Conservation (phyloP, 2,888 invertebrate genomes). For the Neria commutata region DNA sequence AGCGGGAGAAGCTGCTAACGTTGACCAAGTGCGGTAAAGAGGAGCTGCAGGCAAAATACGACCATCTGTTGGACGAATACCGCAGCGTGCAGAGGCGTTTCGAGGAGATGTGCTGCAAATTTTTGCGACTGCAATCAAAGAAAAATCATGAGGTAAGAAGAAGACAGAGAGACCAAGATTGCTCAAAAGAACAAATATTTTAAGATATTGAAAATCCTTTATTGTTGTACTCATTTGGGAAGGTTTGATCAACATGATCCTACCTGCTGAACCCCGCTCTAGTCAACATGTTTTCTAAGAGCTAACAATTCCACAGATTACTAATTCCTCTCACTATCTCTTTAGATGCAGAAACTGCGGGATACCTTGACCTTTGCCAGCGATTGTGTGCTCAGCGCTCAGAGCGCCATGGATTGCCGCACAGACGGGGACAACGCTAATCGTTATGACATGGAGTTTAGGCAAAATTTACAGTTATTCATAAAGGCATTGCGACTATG, state of each 20-base stretch:
- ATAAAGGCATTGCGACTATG: constrained; percentile 40
- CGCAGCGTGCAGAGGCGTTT: constrained; percentile 43
- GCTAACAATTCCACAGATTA: too few species aligned
- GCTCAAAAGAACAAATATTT: too few species aligned
- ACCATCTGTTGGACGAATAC: constrained; percentile 46
- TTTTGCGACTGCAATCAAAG: constrained; percentile 45
- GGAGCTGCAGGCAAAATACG: constrained; percentile 44
- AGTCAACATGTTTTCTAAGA: too few species aligned
- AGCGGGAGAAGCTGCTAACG: constrained; percentile 47
- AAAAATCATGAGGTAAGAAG: constrained; percentile 46
- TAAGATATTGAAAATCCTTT: too few species aligned
- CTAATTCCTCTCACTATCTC: background rate
- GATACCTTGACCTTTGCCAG: constrained; percentile 46
- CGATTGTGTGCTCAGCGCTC: constrained; percentile 46
- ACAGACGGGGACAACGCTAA: constrained; percentile 2
- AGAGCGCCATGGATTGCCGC: constrained; percentile 34
- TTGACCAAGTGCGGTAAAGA: constrained; percentile 45
- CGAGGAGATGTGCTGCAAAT: constrained; percentile 46
- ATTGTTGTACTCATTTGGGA: too few species aligned
- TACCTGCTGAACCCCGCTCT: too few species aligned
- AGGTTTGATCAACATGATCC: background rate
- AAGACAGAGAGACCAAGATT: too few species aligned
- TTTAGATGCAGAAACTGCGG: constrained; percentile 39
- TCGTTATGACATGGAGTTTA: constrained; percentile 32
- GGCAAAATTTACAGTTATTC: constrained; percentile 45